Percentiles rank a stretch among this genome's conserved stretches.
These are phyloP conservation scores for Dysidea cf. avara DNA, from an alignment of 37 sponge, comb jelly and placozoan species.

Conservation along the genomic window DNA sequence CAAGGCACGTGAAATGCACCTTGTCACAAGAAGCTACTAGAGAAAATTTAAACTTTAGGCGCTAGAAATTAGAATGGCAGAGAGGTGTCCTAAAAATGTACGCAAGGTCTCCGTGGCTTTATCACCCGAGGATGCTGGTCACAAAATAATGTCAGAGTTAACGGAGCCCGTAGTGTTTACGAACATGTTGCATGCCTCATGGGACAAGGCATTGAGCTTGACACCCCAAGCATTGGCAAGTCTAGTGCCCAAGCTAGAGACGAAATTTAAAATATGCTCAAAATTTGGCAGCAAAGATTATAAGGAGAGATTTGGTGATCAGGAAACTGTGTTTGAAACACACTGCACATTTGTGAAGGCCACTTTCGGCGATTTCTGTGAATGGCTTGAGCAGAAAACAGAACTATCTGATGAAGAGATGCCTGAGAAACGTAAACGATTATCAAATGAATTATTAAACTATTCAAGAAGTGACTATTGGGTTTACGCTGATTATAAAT, in stretches of 20 bases:
- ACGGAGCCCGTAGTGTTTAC: conserved; percentile 45
- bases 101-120: too few species aligned
- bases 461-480: conserved; percentile 45
- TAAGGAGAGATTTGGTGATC: not conserved
- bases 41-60: too few species aligned
- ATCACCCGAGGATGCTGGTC: too few species aligned
- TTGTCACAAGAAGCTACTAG: too few species aligned
- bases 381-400: conserved; percentile 60
- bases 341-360: conserved; percentile 60
- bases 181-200: conserved; percentile 9
- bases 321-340: conserved; percentile 63
- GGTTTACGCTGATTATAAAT: conserved; percentile 88
- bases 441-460: not conserved
- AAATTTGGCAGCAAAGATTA: conserved; percentile 17
- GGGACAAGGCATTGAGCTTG: conserved; percentile 55
- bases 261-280: conserved; percentile 70
- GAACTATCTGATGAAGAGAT: not conserved
- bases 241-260: conserved; percentile 13
- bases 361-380: conserved; percentile 48
- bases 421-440: not conserved
- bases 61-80: too few species aligned
- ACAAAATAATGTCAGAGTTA: too few species aligned
- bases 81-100: too few species aligned
- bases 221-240: conserved; percentile 29
- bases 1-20: too few species aligned